Evolutionary conservation across 2,113 vertebrate genomes (phyloP).

Genomic region (Meles meles): DNA sequence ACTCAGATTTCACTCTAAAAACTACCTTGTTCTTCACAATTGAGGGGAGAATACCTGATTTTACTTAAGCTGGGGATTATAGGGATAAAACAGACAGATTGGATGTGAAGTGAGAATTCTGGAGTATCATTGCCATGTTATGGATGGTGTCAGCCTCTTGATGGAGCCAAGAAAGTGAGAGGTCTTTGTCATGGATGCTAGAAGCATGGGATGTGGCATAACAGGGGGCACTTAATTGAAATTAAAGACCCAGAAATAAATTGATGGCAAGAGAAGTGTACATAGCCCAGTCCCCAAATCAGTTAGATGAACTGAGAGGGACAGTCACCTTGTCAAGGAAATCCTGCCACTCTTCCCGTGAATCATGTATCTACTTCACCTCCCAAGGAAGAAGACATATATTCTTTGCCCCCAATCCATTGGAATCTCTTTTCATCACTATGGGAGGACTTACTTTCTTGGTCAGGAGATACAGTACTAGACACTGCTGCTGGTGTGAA

Average conservation of each 20-base stretch:
- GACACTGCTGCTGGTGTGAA: neutral
- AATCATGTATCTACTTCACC: neutral
- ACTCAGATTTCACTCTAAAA: neutral
- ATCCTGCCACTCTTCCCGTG: neutral
- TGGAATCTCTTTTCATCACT: neutral
- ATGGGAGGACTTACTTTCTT: neutral
- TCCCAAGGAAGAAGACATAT: neutral
- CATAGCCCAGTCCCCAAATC: neutral
- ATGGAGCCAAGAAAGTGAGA: neutral
- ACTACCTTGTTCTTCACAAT: neutral
- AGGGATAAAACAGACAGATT: neutral
- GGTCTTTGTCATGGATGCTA: neutral
- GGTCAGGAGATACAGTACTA: neutral
- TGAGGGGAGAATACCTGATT: neutral
- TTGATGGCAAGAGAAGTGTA: neutral
- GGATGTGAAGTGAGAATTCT: slow-evolving; percentile 4
- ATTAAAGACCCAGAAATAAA: neutral
- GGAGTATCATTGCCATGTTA: neutral
- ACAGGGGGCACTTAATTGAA: neutral
- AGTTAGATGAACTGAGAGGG: neutral
- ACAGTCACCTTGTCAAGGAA: neutral
- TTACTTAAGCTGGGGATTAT: neutral
- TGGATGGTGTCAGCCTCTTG: neutral
- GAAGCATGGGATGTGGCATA: neutral
- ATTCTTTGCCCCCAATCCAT: neutral